Evolutionary conservation across 2,888 invertebrate genomes (phyloP).

Genomic region (Galerucella nymphaeae): DNA sequence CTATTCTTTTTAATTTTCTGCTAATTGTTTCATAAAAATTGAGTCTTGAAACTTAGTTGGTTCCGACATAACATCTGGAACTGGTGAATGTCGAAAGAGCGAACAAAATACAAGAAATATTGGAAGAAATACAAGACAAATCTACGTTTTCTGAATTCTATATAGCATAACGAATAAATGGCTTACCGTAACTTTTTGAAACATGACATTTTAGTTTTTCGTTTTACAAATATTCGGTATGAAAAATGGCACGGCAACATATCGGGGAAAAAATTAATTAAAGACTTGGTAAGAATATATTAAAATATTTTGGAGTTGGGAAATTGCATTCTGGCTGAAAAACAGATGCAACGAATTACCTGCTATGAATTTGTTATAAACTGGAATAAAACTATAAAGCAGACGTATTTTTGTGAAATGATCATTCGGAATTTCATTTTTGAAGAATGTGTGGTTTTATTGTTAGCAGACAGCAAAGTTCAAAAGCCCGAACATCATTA

Average conservation of each 20-base stretch:
- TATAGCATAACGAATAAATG: too few species aligned
- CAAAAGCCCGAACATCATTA: too few species aligned
- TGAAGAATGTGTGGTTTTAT: not conserved
- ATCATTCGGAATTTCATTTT: not conserved
- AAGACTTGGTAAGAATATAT: conserved; percentile 16
- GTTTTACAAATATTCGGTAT: not conserved
- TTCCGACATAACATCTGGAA: too few species aligned
- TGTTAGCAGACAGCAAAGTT: too few species aligned
- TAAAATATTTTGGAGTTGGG: conserved; percentile 10
- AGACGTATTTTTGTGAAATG: conserved; percentile 5
- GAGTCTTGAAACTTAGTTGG: too few species aligned
- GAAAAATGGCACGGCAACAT: not conserved
- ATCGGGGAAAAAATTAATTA: conserved; percentile 9
- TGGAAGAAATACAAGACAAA: too few species aligned
- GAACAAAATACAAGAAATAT: too few species aligned
- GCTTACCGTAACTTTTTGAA: not conserved
- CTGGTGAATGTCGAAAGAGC: too few species aligned
- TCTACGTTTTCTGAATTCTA: too few species aligned
- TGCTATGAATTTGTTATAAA: conserved; percentile 17
- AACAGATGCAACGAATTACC: conserved; percentile 19
- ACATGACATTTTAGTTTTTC: not conserved
- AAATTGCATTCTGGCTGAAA: conserved; percentile 9
- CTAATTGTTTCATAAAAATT: too few species aligned
- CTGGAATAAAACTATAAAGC: conserved; percentile 2
- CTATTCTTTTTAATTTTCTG: too few species aligned